Percentiles rank a stretch among this genome's conserved stretches.
These are phyloP conservation scores for Tiliacea citrago DNA, from an alignment of 2,888 invertebrate genomes.

Conservation along the genomic window DNA sequence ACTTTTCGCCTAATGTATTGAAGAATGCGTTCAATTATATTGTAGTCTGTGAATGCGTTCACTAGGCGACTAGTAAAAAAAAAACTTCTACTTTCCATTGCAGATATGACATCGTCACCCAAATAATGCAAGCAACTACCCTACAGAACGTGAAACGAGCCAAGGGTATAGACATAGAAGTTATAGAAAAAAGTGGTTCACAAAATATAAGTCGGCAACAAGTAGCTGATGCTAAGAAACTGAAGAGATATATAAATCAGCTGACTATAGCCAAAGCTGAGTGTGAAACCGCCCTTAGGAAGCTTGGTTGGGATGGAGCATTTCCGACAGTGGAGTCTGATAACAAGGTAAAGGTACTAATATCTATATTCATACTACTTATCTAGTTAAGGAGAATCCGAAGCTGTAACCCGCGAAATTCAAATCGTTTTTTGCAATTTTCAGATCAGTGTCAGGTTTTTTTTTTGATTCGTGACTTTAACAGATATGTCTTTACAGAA, in stretches of 20 bases:
- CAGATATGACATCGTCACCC: conserved; percentile 96
- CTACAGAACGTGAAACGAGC: conserved; percentile 97
- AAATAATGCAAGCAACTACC: conserved; percentile 98
- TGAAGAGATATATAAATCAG: conserved; percentile 96
- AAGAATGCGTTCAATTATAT: neutral
- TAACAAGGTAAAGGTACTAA: conserved; percentile 77
- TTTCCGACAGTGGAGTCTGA: conserved; percentile 90
- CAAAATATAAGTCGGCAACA: conserved; percentile 94
- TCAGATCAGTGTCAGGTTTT: no score
- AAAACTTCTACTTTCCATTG: conserved; percentile 32
- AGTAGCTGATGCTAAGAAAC: conserved; percentile 94
- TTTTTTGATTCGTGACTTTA: no score
- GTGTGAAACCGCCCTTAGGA: conserved; percentile 94
- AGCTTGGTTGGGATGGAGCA: conserved; percentile 94
- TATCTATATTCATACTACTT: neutral
- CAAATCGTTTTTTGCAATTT: no score
- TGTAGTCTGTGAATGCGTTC: neutral
- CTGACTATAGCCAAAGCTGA: conserved; percentile 95
- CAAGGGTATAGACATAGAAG: conserved; percentile 94
- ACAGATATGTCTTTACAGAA: no score
- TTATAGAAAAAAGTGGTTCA: conserved; percentile 87
- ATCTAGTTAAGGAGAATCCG: no score
- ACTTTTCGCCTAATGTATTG: conserved; percentile 8
- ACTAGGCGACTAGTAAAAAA: conserved; percentile 5
- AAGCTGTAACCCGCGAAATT: no score